Percentiles rank a stretch among this genome's conserved stretches.
Evolutionary conservation across 2,888 invertebrate genomes (phyloP).

Genomic region (Drosophila aldrichi): DNA sequence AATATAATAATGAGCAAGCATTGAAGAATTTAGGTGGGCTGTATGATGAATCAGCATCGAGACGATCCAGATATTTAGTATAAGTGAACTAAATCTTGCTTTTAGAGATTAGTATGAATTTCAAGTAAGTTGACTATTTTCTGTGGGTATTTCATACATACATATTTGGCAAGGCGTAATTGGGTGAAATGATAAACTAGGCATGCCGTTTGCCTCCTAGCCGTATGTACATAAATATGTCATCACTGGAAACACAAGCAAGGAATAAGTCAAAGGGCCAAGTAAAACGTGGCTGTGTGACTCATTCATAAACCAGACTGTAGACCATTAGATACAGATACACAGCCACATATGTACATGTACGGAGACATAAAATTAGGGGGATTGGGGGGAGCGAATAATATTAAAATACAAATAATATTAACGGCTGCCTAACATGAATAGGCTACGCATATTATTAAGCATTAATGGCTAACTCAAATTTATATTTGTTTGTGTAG

Average conservation of each 20-base stretch:
- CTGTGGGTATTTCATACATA: neutral
- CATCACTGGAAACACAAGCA: neutral
- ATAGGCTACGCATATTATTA: neutral
- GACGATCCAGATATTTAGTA: neutral
- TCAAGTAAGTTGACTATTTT: neutral
- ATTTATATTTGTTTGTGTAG: constrained; percentile 1
- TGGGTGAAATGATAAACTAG: constrained; percentile 2
- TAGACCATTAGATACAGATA: neutral
- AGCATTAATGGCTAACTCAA: neutral
- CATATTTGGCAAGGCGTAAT: neutral
- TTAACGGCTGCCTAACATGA: neutral
- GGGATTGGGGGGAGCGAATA: constrained; percentile 18
- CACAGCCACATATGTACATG: neutral
- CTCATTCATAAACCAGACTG: constrained; percentile 18
- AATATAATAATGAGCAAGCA: neutral
- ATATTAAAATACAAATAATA: constrained; percentile 17
- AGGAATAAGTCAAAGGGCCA: neutral
- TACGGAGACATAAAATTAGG: too few relatives aligned
- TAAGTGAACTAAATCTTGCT: neutral
- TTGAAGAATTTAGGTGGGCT: constrained; percentile 3
- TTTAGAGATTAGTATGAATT: neutral
- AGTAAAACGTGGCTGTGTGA: constrained; percentile 26
- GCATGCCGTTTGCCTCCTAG: neutral
- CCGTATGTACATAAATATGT: neutral
- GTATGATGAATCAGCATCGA: constrained; percentile 28